Base-by-base conservation (phyloP, 2,797 vertebrate genomes). In the Holocentrus rufus region DNA sequence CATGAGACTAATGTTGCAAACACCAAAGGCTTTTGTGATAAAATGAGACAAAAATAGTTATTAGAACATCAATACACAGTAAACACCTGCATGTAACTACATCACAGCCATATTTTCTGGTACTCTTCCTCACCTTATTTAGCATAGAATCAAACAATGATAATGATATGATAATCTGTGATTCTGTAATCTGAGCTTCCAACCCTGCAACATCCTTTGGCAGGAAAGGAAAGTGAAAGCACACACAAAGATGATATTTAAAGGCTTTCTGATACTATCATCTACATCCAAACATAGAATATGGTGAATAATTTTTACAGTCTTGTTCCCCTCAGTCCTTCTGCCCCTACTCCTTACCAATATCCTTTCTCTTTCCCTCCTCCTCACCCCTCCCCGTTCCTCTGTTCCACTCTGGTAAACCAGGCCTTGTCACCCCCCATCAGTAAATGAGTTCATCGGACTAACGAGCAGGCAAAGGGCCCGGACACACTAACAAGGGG, bases 401-500 rank as follows among this genome's bases (percentile, higher is more conserved):
- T 55, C 82, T 65, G 73, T 77, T 89, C 83, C 85, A 87, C 71
- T 56, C 84, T 71, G 68, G 82, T 91, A 94, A 90, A 91, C 90
- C 85, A 94, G 83, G 83, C 84, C 86, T 82, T 95, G 94, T 93
- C 95, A 96, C 65, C 90, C 86, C 80, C 90, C 93, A 90, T 94
- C 95, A 95, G 92, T 89, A 94, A 96, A 96, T 93, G 94, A 96
- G 94, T 95, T 96, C 92, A 95, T 96, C 93, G 95, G 92, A 91
- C 95, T 97, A 96, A 96, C 94, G 95, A 97, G 94, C 91, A 93
- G 92, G 91, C 88, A 93, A 92, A 93, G 88, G 93, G 91, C 91
- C 76, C 81, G 76, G 75, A 91, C 85, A 79, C 91, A 85, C 94
- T 96, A 96, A 97, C 94, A 92, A 95, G 93, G 93, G 91, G 90